These are phyloP conservation scores for Pholis gunnellus DNA, from an alignment of 2,113 vertebrate genomes.

Conservation along the genomic window DNA sequence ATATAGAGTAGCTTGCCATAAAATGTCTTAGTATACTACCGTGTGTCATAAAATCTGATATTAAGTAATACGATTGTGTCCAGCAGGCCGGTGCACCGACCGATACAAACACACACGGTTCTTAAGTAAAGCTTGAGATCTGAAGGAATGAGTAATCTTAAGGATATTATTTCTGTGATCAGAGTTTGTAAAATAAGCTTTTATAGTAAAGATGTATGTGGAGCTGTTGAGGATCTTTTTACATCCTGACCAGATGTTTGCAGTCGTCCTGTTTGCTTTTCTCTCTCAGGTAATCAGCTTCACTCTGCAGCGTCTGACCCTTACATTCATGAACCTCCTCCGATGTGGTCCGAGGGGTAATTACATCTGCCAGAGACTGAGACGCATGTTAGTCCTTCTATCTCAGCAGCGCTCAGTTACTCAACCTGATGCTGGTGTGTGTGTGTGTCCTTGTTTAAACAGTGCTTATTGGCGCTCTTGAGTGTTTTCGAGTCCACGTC, in stretches of 20 bases:
- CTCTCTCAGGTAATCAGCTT: constrained; percentile 52
- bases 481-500: constrained; percentile 56
- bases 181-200: background rate
- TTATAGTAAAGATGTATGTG: background rate
- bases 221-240: background rate
- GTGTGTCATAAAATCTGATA: no score
- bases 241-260: constrained; percentile 33
- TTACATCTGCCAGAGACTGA: constrained; percentile 67
- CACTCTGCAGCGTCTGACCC: constrained; percentile 50
- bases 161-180: no score
- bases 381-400: constrained; percentile 42
- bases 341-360: constrained; percentile 59
- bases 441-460: constrained; percentile 52
- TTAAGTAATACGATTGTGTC: no score
- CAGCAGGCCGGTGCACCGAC: no score
- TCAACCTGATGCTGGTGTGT: constrained; percentile 43
- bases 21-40: no score
- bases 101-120: background rate
- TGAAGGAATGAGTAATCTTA: background rate
- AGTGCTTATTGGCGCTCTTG: constrained; percentile 65
- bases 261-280: constrained; percentile 16
- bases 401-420: constrained; percentile 48
- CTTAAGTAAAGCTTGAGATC: background rate
- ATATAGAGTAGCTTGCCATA: no score
- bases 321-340: constrained; percentile 58